phyloP scores from a whole-genome alignment of 2,888 invertebrate species.

The Caenorhabditis sp. region DNA sequence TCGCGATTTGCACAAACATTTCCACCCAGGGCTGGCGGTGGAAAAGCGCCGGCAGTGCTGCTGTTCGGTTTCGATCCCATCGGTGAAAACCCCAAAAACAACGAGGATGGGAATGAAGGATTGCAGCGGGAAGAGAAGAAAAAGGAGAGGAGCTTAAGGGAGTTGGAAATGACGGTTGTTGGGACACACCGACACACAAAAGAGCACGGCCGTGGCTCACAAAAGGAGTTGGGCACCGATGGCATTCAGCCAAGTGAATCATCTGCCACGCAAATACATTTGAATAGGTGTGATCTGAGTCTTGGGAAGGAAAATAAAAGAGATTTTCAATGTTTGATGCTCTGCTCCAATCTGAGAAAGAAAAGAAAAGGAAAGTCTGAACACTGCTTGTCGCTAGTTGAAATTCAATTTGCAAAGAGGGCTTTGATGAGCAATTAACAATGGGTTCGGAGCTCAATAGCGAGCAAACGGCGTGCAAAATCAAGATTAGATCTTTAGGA shows the following conservation, averaged over 20 bases:
- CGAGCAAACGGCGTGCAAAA: slow-evolving; percentile 11
- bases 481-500: slow-evolving; percentile 34
- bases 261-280: slow-evolving; percentile 24
- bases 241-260: slow-evolving; percentile 32
- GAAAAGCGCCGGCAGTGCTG: slow-evolving; percentile 14
- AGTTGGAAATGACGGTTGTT: slow-evolving; percentile 27
- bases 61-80: slow-evolving; percentile 28
- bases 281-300: slow-evolving; percentile 7
- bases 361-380: slow-evolving; percentile 2
- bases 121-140: slow-evolving; percentile 20
- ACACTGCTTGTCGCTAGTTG: slow-evolving; percentile 24
- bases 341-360: slow-evolving; percentile 11
- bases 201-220: slow-evolving; percentile 27
- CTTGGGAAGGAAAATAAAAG: not conserved
- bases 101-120: slow-evolving; percentile 17
- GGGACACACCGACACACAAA: slow-evolving; percentile 9
- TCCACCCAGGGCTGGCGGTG: slow-evolving; percentile 16
- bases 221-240: slow-evolving; percentile 23
- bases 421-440: slow-evolving; percentile 52
- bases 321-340: slow-evolving; percentile 11
- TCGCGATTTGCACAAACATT: slow-evolving; percentile 55
- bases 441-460: slow-evolving; percentile 38
- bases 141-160: slow-evolving; percentile 23
- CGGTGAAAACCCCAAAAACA: slow-evolving; percentile 24
- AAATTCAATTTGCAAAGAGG: slow-evolving; percentile 48